Percentiles rank a stretch among this genome's conserved stretches.
These are phyloP conservation scores for Pocota personata DNA, from an alignment of 2,888 invertebrate genomes.

Conservation along the genomic window DNA sequence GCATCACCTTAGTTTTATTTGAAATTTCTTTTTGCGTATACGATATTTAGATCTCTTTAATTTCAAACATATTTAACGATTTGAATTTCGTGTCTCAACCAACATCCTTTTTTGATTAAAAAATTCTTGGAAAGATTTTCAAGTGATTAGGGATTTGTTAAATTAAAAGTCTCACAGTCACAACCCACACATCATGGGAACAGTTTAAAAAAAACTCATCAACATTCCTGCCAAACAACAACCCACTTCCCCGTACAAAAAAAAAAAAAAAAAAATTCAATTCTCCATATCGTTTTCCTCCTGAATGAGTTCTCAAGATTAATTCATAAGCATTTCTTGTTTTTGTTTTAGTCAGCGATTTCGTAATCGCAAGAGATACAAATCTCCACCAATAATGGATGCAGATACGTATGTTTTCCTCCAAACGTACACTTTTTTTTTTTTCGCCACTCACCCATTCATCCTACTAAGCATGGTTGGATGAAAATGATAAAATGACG, in stretches of 20 bases:
- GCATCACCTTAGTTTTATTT: too few species aligned
- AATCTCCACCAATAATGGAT: slow-evolving; percentile 19
- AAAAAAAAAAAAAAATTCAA: not conserved
- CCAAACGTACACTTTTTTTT: not conserved
- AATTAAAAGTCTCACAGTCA: not conserved
- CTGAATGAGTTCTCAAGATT: slow-evolving; percentile 26
- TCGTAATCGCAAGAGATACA: slow-evolving; percentile 37
- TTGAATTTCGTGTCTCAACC: too few species aligned
- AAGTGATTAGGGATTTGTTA: not conserved
- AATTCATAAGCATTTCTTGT: slow-evolving; percentile 25
- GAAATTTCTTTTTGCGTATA: too few species aligned
- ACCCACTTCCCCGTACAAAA: not conserved
- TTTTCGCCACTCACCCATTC: not conserved
- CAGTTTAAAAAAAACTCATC: slow-evolving; percentile 3
- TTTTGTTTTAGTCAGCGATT: slow-evolving; percentile 17
- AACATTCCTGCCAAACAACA: slow-evolving; percentile 35
- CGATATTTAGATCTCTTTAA: too few species aligned
- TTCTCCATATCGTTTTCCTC: not conserved
- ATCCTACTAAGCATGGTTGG: not conserved
- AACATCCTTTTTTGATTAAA: too few species aligned
- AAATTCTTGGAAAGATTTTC: not conserved
- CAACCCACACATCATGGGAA: not conserved
- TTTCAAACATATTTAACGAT: too few species aligned
- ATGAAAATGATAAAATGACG: slow-evolving; percentile 12
- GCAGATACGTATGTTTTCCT: slow-evolving; percentile 5